phyloP scores from a whole-genome alignment of 2,888 invertebrate species.

The Saturnia japonica region DNA sequence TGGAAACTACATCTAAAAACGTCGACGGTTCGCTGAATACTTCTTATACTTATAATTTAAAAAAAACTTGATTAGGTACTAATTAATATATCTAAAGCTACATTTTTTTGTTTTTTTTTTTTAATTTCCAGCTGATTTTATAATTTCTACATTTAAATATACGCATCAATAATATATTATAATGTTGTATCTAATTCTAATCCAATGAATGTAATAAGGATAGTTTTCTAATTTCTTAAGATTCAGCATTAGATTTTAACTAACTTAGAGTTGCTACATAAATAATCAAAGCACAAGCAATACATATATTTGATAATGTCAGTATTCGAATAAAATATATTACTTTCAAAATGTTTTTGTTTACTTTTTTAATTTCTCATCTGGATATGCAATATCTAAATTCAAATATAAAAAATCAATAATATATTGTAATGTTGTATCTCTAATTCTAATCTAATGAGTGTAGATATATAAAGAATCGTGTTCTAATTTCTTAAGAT shows the following conservation, averaged over 20 bases:
- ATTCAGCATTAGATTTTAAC: background rate
- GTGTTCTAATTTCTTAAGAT: background rate
- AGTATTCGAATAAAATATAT: slow-evolving; percentile 1
- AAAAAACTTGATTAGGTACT: background rate
- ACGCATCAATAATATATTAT: background rate
- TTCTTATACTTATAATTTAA: slow-evolving; percentile 26
- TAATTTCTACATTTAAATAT: background rate
- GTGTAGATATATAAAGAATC: background rate
- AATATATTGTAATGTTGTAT: background rate
- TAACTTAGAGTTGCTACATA: background rate
- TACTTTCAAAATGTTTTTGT: background rate
- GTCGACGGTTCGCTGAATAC: slow-evolving; percentile 76
- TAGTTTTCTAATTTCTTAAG: background rate
- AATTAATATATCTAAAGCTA: background rate
- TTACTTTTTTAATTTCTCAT: background rate
- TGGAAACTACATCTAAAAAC: slow-evolving; percentile 56
- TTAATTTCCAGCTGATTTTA: background rate
- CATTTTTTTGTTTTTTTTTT: background rate
- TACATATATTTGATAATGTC: background rate
- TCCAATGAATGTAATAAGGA: background rate
- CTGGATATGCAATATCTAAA: background rate
- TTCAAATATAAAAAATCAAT: background rate
- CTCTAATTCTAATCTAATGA: background rate
- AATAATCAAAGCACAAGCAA: background rate
- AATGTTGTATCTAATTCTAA: background rate